Conservation (phyloP, 2,113 vertebrate species). For the Pitta sordida region DNA sequence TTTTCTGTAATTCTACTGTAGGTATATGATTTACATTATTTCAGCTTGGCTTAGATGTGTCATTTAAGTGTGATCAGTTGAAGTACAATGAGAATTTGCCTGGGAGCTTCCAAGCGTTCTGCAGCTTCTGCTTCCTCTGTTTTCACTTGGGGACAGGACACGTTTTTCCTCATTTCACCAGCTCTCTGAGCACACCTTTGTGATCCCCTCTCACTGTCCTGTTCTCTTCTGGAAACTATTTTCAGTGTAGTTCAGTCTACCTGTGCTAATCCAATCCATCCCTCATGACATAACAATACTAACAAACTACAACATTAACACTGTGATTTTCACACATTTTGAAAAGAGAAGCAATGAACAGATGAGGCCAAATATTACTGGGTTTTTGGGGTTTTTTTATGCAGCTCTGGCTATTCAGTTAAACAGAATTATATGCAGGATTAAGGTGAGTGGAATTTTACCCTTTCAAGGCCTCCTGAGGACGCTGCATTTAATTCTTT, state of each 20-base stretch:
- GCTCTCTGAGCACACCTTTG: neutral
- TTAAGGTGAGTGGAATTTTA: conserved; percentile 33
- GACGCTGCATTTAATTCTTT: conserved; percentile 26
- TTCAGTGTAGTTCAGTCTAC: neutral
- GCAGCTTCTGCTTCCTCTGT: neutral
- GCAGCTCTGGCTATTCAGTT: neutral
- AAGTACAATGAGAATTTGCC: neutral
- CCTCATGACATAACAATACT: neutral
- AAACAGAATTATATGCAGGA: conserved; percentile 6
- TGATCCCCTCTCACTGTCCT: neutral
- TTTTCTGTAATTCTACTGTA: neutral
- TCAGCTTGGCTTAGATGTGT: neutral
- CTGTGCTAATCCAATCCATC: neutral
- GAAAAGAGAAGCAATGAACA: neutral
- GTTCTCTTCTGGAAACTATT: neutral
- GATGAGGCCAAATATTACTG: neutral
- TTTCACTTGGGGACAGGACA: neutral
- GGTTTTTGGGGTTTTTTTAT: no score
- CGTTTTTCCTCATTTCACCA: neutral
- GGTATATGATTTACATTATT: neutral
- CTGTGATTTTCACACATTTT: neutral
- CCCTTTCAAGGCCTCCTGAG: conserved; percentile 12
- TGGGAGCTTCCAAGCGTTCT: neutral
- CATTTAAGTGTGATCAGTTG: neutral
- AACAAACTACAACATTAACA: neutral